A percentile compares a stretch with the other conserved stretches of the same genome.
These are phyloP conservation scores for Columbina picui DNA, from an alignment of 2,113 vertebrate species.

Conservation along the genomic window DNA sequence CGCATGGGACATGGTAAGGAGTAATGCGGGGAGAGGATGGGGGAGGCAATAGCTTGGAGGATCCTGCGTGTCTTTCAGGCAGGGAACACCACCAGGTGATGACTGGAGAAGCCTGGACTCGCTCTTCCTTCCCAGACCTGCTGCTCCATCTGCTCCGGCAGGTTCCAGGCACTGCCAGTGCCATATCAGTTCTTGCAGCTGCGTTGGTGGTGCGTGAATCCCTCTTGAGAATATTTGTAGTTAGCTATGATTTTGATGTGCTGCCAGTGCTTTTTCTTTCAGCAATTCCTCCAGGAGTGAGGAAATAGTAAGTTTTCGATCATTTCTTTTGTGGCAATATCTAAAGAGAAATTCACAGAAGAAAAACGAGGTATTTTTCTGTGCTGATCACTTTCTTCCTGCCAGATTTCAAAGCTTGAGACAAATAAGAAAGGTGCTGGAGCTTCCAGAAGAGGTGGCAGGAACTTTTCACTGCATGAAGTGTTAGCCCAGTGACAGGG, in stretches of 20 bases:
- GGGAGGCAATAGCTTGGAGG: neutral
- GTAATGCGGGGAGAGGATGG: neutral
- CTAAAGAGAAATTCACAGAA: neutral
- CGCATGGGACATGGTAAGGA: rapidly evolving
- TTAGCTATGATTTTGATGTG: neutral
- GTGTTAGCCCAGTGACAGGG: neutral
- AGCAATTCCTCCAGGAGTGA: neutral
- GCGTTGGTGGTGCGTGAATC: rapidly evolving
- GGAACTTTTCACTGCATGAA: neutral
- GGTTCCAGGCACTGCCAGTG: neutral
- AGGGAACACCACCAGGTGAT: neutral
- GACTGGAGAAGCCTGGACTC: neutral
- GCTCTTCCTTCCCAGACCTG: neutral
- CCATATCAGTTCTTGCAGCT: neutral
- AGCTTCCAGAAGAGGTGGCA: neutral
- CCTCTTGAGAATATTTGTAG: neutral
- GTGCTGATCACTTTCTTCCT: neutral
- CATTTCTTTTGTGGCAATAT: neutral
- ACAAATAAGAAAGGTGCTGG: neutral
- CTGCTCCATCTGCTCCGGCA: neutral
- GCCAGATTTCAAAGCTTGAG: neutral
- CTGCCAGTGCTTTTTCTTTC: neutral
- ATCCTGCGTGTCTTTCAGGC: neutral
- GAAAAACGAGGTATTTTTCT: neutral
- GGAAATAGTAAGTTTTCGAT: neutral